Base-by-base conservation (phyloP, 2,797 vertebrate species). In the Sparus aurata region DNA sequence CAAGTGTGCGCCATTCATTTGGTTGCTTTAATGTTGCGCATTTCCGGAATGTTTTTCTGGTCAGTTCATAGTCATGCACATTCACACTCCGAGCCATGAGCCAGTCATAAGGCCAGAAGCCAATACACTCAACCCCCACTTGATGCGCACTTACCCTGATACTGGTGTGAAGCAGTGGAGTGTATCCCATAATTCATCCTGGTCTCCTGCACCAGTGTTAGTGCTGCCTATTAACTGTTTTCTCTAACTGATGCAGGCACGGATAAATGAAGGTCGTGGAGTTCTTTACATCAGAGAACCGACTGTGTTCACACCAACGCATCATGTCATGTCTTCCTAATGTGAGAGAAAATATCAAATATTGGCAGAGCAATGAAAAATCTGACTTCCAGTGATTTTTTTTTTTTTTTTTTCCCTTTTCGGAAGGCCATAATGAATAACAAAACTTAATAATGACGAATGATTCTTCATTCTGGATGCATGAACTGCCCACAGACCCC, bases 131-230 rank as follows among this genome's bases (percentile, higher is more conserved):
- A 57, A 61, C 55, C 38, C 10, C 16, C 6, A 50, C 53, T 62
- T 49, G 30, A 65, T 45, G 49, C 16, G 22, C 46, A 62, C 25
- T 61, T 34, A 47, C 34, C 20, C 41, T 47, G 12, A 41, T 53
- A 58, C 54, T 50, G 55, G 15, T 64, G 47, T 38, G 49, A 79
- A 63, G 22, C 16, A 34, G 23, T 12, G 18, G 64, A 77, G 47
- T 55, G 27, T 41, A 57, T 75, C 12, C 54, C 17, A 71, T 54
- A 65, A 54, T 73, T 58, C 57, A 49, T 43, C 49, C 53, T 45
- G 13, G 12, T 54, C 15, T 60, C 25, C 54, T 25, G 52, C 34
- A 15, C 15, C 17, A 10, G 18, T 72, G 34, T 67, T 38, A 8
- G 16, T 41, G 20, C 5, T 18, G n/a, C 17, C 59, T 23, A n/a